Conservation (phyloP, 2,797 vertebrate genomes). For the Gallinago nigripennis region DNA sequence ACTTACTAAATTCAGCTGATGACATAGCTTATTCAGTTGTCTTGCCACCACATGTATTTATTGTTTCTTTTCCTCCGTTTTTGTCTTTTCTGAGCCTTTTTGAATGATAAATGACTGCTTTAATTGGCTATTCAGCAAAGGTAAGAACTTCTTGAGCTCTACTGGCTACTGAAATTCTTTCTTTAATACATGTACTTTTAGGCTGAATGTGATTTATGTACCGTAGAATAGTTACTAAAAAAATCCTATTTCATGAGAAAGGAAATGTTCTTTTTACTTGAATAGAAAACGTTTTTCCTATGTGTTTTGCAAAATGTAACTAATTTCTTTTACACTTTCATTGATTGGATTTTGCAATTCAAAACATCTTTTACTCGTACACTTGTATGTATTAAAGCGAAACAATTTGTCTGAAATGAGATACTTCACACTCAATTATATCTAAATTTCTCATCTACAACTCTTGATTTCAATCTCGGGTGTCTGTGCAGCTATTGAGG, state of each 20-base stretch:
- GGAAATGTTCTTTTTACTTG: constrained; percentile 49
- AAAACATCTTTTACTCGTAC: constrained; percentile 58
- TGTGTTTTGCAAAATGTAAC: constrained; percentile 67
- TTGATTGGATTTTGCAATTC: constrained; percentile 71
- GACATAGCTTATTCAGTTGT: background rate
- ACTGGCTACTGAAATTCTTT: constrained; percentile 24
- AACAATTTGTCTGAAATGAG: constrained; percentile 68
- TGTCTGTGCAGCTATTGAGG: constrained; percentile 54
- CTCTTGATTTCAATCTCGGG: constrained; percentile 67
- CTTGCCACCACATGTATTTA: background rate
- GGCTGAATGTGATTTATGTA: constrained; percentile 46
- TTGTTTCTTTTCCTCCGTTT: background rate
- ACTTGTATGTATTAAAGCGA: constrained; percentile 58
- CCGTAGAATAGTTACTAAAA: constrained; percentile 36
- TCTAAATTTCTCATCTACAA: constrained; percentile 67
- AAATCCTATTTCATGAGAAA: background rate
- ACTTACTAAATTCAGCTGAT: background rate
- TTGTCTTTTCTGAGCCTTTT: background rate
- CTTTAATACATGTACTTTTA: constrained; percentile 11
- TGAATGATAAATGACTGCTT: background rate
- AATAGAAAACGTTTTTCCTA: constrained; percentile 47
- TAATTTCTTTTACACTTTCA: constrained; percentile 66
- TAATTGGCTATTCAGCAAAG: constrained; percentile 46
- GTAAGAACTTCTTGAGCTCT: background rate
- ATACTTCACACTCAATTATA: constrained; percentile 69